A percentile compares a stretch with the other conserved stretches of the same genome.
Evolutionary conservation across 2,888 invertebrate genomes (phyloP).

Genomic region (Lasioglossum morio): DNA sequence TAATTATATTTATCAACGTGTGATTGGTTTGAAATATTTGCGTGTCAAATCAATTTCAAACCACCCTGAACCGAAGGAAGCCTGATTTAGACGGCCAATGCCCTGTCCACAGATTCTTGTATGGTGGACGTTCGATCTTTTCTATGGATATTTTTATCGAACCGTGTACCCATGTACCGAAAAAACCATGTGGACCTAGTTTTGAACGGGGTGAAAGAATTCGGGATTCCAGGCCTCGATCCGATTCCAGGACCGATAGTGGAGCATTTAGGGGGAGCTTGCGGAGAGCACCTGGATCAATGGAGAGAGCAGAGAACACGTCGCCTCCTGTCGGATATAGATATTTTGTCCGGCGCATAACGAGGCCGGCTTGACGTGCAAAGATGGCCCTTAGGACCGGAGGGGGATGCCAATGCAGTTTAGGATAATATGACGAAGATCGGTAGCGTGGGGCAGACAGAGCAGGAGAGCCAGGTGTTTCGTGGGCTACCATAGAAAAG

Average conservation of each 20-base stretch:
- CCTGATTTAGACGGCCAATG: neutral
- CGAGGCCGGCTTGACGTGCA: conserved; percentile 68
- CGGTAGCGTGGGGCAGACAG: conserved; percentile 67
- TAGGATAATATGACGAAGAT: conserved; percentile 77
- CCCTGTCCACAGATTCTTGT: neutral
- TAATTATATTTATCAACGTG: neutral
- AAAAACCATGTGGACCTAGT: neutral
- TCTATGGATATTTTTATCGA: neutral
- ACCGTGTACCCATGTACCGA: neutral
- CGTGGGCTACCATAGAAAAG: conserved; percentile 72
- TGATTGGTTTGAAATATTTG: neutral
- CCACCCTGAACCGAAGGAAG: neutral
- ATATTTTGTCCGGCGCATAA: conserved; percentile 66
- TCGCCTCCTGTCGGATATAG: conserved; percentile 55
- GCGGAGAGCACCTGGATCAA: conserved; percentile 52
- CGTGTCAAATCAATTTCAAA: neutral
- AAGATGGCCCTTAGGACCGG: conserved; percentile 50
- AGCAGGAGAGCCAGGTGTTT: conserved; percentile 79
- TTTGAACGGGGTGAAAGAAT: conserved; percentile 12
- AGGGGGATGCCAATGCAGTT: conserved; percentile 72
- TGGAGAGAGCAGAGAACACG: conserved; percentile 13
- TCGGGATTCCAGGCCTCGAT: neutral
- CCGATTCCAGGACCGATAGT: conserved; percentile 38
- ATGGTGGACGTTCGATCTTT: neutral
- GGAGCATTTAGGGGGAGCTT: neutral